Percentiles rank a stretch among this genome's conserved stretches.
Evolutionary conservation across 2,888 invertebrate species (phyloP).

Genomic region (Smittia aterrima): DNA sequence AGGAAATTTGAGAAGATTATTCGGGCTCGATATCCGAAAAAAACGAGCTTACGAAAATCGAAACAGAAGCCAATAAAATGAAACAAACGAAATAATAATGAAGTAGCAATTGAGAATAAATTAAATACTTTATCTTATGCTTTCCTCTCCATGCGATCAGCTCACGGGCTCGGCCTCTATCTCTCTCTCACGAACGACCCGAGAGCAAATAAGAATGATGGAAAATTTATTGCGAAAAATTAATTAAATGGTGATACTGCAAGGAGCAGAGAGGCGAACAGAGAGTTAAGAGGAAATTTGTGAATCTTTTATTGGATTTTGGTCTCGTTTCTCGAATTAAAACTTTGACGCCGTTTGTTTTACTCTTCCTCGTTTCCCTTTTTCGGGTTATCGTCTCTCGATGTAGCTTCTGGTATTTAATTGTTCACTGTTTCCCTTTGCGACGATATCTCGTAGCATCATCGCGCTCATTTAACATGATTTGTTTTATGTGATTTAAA

Average conservation of each 20-base stretch:
- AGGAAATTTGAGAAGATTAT: slow-evolving; percentile 4
- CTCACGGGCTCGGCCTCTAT: not conserved
- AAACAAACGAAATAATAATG: slow-evolving; percentile 11
- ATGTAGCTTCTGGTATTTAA: slow-evolving; percentile 23
- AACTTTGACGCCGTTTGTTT: slow-evolving; percentile 17
- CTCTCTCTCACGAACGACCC: not conserved
- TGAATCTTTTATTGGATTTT: slow-evolving; percentile 23
- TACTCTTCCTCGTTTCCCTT: not conserved
- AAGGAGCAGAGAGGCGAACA: not conserved
- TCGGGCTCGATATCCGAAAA: not conserved
- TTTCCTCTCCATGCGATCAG: not conserved
- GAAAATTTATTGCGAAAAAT: slow-evolving; percentile 27
- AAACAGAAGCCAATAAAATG: slow-evolving; percentile 1
- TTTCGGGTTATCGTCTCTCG: slow-evolving; percentile 3
- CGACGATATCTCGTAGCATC: slow-evolving; percentile 14
- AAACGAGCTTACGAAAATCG: not conserved
- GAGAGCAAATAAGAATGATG: slow-evolving; percentile 19
- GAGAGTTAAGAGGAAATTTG: slow-evolving; percentile 3
- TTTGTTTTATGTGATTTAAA: slow-evolving; percentile 21
- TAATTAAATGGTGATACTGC: slow-evolving; percentile 22
- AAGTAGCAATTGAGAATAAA: slow-evolving; percentile 8
- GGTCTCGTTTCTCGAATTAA: slow-evolving; percentile 24
- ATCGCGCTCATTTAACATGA: slow-evolving; percentile 15
- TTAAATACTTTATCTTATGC: not conserved
- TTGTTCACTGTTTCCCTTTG: slow-evolving; percentile 1